These are phyloP conservation scores for Diaprepes abbreviatus DNA, from an alignment of 2,888 invertebrate species.

Conservation along the genomic window DNA sequence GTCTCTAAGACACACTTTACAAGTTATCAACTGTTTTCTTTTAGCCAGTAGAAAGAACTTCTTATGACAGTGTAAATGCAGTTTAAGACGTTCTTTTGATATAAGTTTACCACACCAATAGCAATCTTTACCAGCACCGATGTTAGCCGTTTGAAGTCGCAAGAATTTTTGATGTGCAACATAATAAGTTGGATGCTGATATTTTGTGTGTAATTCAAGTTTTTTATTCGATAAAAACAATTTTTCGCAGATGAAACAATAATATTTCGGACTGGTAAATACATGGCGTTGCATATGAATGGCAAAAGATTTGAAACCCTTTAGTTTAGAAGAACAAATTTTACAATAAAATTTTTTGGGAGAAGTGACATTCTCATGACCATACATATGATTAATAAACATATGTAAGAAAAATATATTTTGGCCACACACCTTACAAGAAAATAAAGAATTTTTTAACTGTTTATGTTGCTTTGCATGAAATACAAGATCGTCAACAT, in stretches of 20 bases:
- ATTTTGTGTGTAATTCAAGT: conserved; percentile 26
- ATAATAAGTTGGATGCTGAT: conserved; percentile 1
- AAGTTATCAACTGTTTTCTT: background rate
- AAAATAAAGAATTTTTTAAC: conserved; percentile 18
- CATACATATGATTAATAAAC: conserved; percentile 61
- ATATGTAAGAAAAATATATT: conserved; percentile 20
- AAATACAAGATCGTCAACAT: conserved; percentile 30
- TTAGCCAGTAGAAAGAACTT: background rate
- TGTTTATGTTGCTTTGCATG: conserved; percentile 25
- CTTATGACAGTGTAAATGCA: conserved; percentile 3
- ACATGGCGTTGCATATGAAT: conserved; percentile 66
- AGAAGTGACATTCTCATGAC: conserved; percentile 10
- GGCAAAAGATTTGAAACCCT: conserved; percentile 49
- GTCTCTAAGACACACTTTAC: background rate
- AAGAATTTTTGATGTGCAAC: background rate
- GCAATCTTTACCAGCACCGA: background rate
- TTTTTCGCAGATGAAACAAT: conserved; percentile 28
- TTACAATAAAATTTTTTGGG: conserved; percentile 12
- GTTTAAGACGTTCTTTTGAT: background rate
- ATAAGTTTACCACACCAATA: conserved; percentile 18
- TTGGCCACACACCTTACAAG: conserved; percentile 22
- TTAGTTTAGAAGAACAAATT: background rate
- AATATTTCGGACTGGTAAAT: conserved; percentile 2
- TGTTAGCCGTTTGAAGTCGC: background rate
- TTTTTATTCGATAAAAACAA: conserved; percentile 27